A percentile compares a stretch with the other conserved stretches of the same genome.
These are phyloP conservation scores for Amblyopsis hoosieri DNA, from an alignment of 2,797 vertebrate species.

Conservation along the genomic window DNA sequence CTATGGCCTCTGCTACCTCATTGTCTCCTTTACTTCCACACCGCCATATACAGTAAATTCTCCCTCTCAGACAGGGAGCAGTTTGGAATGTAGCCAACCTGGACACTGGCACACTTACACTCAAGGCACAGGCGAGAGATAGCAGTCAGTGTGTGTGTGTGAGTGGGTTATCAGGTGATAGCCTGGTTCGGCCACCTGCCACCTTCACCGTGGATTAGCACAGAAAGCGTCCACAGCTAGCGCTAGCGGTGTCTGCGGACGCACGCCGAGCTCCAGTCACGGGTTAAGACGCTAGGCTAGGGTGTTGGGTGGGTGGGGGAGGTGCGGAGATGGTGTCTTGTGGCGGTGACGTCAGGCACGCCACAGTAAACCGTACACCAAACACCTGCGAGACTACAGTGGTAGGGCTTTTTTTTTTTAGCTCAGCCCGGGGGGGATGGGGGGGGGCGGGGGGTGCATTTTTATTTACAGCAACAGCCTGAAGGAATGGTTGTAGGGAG, in stretches of 20 bases:
- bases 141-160: constrained; percentile 19
- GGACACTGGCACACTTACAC: constrained; percentile 44
- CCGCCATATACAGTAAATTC: constrained; percentile 1
- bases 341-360: constrained; percentile 41
- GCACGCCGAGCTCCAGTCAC: constrained; percentile 18
- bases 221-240: constrained; percentile 47
- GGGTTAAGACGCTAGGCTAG: not conserved
- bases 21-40: constrained; percentile 41
- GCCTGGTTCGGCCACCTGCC: constrained; percentile 74
- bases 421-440: not conserved
- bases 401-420: not conserved
- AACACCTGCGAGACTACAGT: constrained; percentile 49
- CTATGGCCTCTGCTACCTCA: too few relatives aligned
- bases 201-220: constrained; percentile 73
- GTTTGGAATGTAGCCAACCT: constrained; percentile 49
- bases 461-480: not conserved
- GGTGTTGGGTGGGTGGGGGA: not conserved
- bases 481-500: constrained; percentile 4
- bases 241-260: constrained; percentile 14
- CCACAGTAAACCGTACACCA: constrained; percentile 25
- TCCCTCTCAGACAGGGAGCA: constrained; percentile 24
- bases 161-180: constrained; percentile 71
- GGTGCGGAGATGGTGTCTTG: constrained; percentile 42
- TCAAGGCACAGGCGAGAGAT: constrained; percentile 31
- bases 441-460: constrained; percentile 3